Conservation (phyloP, 2,888 invertebrate genomes). For the Synergus itoensis region DNA sequence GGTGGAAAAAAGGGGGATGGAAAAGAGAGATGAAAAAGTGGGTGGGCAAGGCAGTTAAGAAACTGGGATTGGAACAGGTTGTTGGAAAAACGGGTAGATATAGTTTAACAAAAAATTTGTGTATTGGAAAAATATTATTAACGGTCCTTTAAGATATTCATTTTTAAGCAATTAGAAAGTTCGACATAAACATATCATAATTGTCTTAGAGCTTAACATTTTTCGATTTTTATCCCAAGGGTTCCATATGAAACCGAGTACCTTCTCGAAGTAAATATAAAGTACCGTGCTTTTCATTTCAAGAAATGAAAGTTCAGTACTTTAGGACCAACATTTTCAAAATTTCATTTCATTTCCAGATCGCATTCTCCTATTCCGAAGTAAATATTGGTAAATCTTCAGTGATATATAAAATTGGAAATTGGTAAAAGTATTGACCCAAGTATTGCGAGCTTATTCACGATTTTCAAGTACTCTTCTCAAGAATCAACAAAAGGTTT, state of each 20-base stretch:
- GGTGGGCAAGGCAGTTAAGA: too few relatives aligned
- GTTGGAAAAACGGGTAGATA: too few relatives aligned
- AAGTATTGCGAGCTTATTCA: not conserved
- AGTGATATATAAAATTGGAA: not conserved
- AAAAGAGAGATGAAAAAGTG: too few relatives aligned
- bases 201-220: not conserved
- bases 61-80: too few relatives aligned
- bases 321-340: slow-evolving; percentile 3
- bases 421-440: not conserved
- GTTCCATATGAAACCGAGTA: not conserved
- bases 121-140: too few relatives aligned
- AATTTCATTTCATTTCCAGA: slow-evolving; percentile 2
- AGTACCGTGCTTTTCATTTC: slow-evolving; percentile 7
- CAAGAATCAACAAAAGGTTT: not conserved
- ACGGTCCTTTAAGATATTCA: not conserved
- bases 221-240: not conserved
- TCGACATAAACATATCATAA: not conserved
- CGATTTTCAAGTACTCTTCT: not conserved
- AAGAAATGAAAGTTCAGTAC: slow-evolving; percentile 16
- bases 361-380: not conserved
- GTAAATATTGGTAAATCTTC: not conserved
- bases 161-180: not conserved
- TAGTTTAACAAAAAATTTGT: too few relatives aligned
- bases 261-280: not conserved
- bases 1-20: too few relatives aligned